Base-by-base conservation (phyloP, 2,888 invertebrate species). In the Cheilosia soror region DNA sequence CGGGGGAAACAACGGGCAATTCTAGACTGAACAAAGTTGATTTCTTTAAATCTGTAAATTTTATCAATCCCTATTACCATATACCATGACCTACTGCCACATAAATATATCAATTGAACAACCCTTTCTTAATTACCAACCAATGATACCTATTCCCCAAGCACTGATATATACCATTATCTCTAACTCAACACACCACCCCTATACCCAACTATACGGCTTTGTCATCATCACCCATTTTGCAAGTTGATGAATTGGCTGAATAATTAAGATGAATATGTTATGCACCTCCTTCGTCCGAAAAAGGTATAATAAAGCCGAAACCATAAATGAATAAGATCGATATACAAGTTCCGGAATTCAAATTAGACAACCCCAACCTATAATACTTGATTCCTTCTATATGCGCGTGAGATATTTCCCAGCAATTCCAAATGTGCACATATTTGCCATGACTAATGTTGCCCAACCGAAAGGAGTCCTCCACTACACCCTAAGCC, bases 401-500 rank as follows among this genome's bases (percentile, higher is more conserved):
- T 11, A 33, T 47, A 33, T 47, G 60, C 37, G 69, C 49, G 40
- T 63, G 71, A 69, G 58, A 79, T 31, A 65, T 62, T 49, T 65
- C 9, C 37, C n/a, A 72, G 51, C 29, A 27, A 71, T 33, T 72
- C 15, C 25, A 37, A 72, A 72, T 72, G 72, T 63, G 66, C 58
- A 20, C 31, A 76, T 76, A 47, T 58, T 51, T 60, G 44, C 31
- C 68, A 77, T 53, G 53, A 62, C 40, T 77, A 47, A 77, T 69
- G 25, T 33, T 44, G 5, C 33, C 4, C 57, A 9, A 7, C n/a
- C 33, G 11, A 20, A 58, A 11, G 25, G 37, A 20, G 15, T 58
- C 37, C 57, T 25, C 4, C 33, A 11, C 58, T 31, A 29, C 37
- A n/a, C 27, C 27, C 11, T 37, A 53, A 57, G 20, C 68, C 68